These are phyloP conservation scores for Urocynchramus pylzowi DNA, from an alignment of 2,113 vertebrate genomes.

Conservation along the genomic window DNA sequence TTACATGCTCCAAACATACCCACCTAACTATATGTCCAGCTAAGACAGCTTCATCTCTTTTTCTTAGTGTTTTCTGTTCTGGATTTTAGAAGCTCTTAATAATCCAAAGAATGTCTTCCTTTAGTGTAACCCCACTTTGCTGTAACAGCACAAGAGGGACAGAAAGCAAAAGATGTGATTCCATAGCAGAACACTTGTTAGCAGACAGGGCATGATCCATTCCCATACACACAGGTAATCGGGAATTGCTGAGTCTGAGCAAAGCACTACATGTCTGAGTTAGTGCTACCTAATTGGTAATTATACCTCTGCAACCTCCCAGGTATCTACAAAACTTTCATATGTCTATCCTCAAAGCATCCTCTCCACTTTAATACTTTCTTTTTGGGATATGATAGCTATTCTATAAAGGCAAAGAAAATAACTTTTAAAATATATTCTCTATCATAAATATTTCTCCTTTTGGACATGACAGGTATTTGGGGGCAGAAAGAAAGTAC, in stretches of 20 bases:
- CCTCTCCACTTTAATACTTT: background rate
- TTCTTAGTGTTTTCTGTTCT: background rate
- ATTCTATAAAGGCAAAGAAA: background rate
- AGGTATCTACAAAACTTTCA: background rate
- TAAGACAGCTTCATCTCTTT: background rate
- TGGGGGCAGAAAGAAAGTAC: background rate
- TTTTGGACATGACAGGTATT: background rate
- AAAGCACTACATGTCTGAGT: background rate
- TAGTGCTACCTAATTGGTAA: background rate
- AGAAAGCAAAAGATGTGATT: background rate
- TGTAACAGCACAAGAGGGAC: background rate
- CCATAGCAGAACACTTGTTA: background rate
- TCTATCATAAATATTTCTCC: background rate
- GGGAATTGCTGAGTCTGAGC: background rate
- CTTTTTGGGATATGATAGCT: background rate
- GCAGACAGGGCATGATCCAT: background rate
- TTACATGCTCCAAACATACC: background rate
- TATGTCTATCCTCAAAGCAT: background rate
- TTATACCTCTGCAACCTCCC: background rate
- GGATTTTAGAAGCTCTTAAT: background rate
- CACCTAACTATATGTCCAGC: background rate
- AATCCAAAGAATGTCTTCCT: background rate
- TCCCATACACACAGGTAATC: background rate
- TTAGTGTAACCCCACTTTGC: background rate
- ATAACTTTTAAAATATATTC: background rate